Conservation (phyloP, 2,888 invertebrate species). For the Folsomia candida region DNA sequence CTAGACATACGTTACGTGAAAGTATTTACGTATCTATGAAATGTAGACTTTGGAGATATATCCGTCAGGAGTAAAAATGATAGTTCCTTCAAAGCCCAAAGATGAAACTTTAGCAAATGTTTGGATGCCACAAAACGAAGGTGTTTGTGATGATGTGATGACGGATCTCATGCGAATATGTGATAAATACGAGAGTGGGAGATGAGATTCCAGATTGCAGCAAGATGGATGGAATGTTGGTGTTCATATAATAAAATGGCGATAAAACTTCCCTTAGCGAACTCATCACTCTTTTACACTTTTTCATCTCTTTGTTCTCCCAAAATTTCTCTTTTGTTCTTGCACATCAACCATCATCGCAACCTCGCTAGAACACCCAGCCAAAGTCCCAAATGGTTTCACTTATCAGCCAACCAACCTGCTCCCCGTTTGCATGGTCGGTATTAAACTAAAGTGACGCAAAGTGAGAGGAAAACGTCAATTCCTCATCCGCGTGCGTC, state of each 20-base stretch:
- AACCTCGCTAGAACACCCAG: not conserved
- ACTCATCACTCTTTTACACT: slow-evolving; percentile 8
- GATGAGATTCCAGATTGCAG: not conserved
- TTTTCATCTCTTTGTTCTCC: slow-evolving; percentile 6
- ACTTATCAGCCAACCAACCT: not conserved
- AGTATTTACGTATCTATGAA: no score
- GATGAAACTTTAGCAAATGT: no score
- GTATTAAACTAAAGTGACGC: not conserved
- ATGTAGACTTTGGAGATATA: no score
- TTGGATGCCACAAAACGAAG: not conserved
- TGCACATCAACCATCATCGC: not conserved
- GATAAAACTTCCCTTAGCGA: not conserved
- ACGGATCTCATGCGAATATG: not conserved
- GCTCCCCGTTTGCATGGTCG: not conserved
- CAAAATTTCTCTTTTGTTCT: slow-evolving; percentile 2
- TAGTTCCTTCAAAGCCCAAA: no score
- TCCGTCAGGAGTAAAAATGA: no score
- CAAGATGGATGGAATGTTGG: not conserved
- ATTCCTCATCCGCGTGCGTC: not conserved
- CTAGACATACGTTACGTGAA: no score
- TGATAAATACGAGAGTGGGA: not conserved
- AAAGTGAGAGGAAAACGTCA: not conserved
- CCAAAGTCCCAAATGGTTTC: not conserved
- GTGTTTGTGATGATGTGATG: not conserved
- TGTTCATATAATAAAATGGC: slow-evolving; percentile 4